phyloP scores from a whole-genome alignment of 2,888 invertebrate genomes.

The Drosophila nigritarsus region DNA sequence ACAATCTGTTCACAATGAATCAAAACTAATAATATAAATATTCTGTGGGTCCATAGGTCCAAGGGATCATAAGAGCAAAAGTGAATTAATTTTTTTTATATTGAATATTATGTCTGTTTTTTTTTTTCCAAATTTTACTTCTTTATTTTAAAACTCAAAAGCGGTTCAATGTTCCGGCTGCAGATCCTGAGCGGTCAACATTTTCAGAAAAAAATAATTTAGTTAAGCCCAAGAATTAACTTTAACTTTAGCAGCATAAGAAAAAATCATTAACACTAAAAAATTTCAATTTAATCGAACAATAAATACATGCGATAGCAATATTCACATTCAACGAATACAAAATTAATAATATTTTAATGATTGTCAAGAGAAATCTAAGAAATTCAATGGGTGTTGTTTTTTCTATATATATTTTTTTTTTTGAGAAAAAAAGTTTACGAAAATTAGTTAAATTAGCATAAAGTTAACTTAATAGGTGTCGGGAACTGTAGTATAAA shows the following conservation, averaged over 20 bases:
- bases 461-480: constrained; percentile 59
- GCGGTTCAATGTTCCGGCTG: constrained; percentile 27
- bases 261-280: constrained; percentile 62
- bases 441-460: constrained; percentile 56
- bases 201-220: constrained; percentile 40
- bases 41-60: background rate
- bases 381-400: constrained; percentile 44
- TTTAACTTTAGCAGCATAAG: background rate
- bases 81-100: background rate
- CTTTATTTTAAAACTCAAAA: constrained; percentile 42
- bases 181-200: constrained; percentile 32
- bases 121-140: background rate
- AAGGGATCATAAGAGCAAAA: background rate
- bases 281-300: constrained; percentile 76
- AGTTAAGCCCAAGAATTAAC: background rate
- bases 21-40: background rate
- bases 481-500: constrained; percentile 42
- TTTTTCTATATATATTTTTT: background rate
- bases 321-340: constrained; percentile 64
- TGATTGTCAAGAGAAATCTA: constrained; percentile 57
- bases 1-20: background rate
- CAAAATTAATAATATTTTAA: constrained; percentile 57
- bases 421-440: constrained; percentile 19
- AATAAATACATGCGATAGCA: constrained; percentile 78
- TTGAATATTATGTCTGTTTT: background rate